Evolutionary conservation across 2,113 vertebrate species (phyloP), one percentile per base, ranked within the genome.

Genomic region (Haemorhous mexicanus): DNA sequence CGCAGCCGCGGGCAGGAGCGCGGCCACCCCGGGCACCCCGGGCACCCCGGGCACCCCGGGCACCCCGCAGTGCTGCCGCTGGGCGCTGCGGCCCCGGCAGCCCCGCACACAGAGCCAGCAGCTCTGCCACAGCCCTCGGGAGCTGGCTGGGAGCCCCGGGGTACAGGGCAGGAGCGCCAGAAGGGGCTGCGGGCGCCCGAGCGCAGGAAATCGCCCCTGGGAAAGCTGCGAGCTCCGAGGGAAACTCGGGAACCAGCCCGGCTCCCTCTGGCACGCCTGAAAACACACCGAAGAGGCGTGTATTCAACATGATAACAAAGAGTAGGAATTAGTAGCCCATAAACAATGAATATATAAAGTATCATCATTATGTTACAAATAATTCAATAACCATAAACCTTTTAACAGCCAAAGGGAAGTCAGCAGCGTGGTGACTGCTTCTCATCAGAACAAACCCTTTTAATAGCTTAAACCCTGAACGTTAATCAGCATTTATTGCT

Each of bases 101-200:
- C 6, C 14, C 28, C 63, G 0, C 2, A 6, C 26, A 28, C 7
- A 69, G 66, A 46, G 3, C 32, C n/a, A 4, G 5, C 28, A 13
- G 1, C n/a, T 44, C 66, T 0, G 11, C 4, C 6, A 1, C 6
- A 0, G 6, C 19, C 1, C 5, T 37, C 11, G 4, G 1, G n/a
- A n/a, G n/a, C n/a, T n/a, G n/a, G 11, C 37, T 16, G 41, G 41
- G 22, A 44, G 41, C 56, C 55, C 2, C 46, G 10, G 4, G 44
- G 8, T 1, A 4, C 39, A 5, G 52, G 47, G 3, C 62, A 22
- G 52, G 0, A 13, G 52, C 52, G 20, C 13, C 33, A 23, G 23
- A n/a, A 55, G 56, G 21, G 41, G 37, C 44, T 18, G 28, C 0
- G 0, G 50, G 7, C 44, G 12, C 8, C 7, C 1, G 2, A 27